Percentiles rank a stretch among this genome's conserved stretches.
Evolutionary conservation across 2,113 vertebrate species (phyloP).

Genomic region (Paracanthobrama guichenoti): DNA sequence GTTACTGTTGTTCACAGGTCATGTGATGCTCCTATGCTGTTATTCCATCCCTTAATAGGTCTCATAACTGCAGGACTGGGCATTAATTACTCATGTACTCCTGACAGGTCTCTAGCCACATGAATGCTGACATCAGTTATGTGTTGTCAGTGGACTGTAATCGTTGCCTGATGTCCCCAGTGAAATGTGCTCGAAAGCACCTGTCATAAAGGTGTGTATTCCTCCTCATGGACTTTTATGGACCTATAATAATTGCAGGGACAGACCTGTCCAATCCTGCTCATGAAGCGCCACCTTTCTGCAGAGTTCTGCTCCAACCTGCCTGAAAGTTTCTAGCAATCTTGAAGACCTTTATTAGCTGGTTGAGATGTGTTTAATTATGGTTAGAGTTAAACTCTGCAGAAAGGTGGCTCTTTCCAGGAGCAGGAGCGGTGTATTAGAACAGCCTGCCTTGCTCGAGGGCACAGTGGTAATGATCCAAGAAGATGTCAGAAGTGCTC

Average conservation of each 20-base stretch:
- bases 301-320: conserved; percentile 14
- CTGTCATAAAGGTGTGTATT: neutral
- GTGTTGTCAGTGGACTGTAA: conserved; percentile 1
- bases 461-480: neutral
- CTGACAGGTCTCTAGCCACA: neutral
- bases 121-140: neutral
- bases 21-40: neutral
- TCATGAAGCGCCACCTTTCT: neutral
- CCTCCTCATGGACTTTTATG: neutral
- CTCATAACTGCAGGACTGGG: neutral
- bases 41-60: conserved; percentile 6
- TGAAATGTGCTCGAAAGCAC: neutral
- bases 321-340: neutral
- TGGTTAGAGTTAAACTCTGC: neutral
- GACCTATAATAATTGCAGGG: neutral
- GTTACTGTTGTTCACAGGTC: conserved; percentile 1
- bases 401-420: neutral
- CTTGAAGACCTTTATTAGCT: conserved; percentile 10
- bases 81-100: conserved; percentile 4
- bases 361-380: conserved; percentile 19
- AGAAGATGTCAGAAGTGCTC: conserved; percentile 3
- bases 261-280: conserved; percentile 20
- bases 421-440: neutral
- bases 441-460: neutral
- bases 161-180: conserved; percentile 5